phyloP scores from a whole-genome alignment of 1,140 invertebrate genomes.

The Teleopsis dalmanni region DNA sequence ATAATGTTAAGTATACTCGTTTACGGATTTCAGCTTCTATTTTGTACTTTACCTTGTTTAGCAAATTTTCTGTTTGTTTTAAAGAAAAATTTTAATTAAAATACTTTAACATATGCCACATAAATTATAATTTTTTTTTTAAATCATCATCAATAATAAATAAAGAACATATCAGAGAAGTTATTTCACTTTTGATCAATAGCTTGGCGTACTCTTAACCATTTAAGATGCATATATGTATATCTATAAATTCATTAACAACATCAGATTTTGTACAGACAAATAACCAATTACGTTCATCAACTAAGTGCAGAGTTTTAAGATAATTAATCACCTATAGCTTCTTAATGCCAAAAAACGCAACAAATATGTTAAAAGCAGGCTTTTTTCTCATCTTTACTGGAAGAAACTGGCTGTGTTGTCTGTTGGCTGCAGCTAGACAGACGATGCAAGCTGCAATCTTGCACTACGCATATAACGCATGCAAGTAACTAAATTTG shows the following conservation, averaged over 20 bases:
- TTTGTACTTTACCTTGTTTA: no score
- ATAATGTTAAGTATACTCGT: no score
- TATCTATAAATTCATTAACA: slow-evolving; percentile 3
- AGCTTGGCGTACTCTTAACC: background rate
- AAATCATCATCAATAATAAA: background rate
- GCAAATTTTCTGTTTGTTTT: no score
- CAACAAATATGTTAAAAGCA: background rate
- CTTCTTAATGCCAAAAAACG: background rate
- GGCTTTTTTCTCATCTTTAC: background rate
- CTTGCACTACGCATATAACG: background rate
- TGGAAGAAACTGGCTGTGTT: background rate
- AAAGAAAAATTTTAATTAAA: no score
- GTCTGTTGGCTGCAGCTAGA: background rate
- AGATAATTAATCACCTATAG: slow-evolving; percentile 9
- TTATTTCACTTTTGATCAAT: background rate
- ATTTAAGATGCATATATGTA: background rate
- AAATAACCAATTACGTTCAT: slow-evolving; percentile 9
- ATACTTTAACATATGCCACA: background rate
- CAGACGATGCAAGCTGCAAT: background rate
- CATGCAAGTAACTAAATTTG: background rate
- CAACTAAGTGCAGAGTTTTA: slow-evolving; percentile 5
- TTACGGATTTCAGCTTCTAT: no score
- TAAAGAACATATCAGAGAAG: no score
- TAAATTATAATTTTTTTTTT: background rate
- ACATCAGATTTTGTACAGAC: slow-evolving; percentile 6